Evolutionary conservation across 2,113 vertebrate species (phyloP).

Genomic region (Indicator indicator): DNA sequence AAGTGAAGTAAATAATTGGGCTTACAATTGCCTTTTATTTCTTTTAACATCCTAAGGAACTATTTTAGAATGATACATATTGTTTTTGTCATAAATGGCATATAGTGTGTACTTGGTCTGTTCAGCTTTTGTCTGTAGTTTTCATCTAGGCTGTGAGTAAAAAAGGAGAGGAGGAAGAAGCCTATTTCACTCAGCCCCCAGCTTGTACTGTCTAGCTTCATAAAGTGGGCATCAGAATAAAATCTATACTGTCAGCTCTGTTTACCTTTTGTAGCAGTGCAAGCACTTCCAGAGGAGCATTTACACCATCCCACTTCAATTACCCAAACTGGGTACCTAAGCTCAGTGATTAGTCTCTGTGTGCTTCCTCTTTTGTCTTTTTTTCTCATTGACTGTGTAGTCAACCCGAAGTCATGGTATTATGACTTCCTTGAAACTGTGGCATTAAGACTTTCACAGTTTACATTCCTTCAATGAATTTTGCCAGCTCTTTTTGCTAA

Average conservation of each 20-base stretch:
- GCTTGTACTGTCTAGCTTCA: background rate
- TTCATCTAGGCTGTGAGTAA: background rate
- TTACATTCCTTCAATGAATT: background rate
- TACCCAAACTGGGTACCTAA: background rate
- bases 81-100: background rate
- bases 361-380: background rate
- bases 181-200: background rate
- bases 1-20: background rate
- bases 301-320: background rate
- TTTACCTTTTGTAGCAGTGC: background rate
- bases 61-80: background rate
- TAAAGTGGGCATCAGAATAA: background rate
- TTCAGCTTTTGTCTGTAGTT: background rate
- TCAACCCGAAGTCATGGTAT: background rate
- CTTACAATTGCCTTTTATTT: background rate
- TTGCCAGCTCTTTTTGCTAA: background rate
- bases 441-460: background rate
- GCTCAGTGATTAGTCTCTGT: background rate
- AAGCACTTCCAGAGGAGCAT: background rate
- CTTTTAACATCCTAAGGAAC: background rate
- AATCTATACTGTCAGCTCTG: background rate
- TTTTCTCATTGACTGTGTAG: background rate
- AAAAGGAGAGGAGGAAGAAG: background rate
- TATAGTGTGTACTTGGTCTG: background rate
- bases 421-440: background rate